Evolutionary conservation across 1,140 invertebrate species (phyloP).

Genomic region (Potamilus streckersoni): DNA sequence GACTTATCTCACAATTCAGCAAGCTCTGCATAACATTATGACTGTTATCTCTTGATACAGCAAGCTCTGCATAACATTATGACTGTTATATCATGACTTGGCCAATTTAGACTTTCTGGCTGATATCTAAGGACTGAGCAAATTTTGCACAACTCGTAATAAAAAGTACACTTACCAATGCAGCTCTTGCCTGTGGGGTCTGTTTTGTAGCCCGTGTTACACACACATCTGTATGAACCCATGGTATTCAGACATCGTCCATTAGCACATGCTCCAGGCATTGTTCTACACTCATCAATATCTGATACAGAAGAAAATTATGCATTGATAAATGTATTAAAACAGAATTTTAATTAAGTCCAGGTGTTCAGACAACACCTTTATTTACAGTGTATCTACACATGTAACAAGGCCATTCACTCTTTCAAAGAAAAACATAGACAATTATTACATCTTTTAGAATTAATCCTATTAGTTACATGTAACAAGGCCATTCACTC

Average conservation of each 20-base stretch:
- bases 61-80: constrained; percentile 31
- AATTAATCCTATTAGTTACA: too few relatives aligned
- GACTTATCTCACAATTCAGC: not conserved
- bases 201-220: constrained; percentile 67
- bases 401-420: too few relatives aligned
- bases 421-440: too few relatives aligned
- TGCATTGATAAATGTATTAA: constrained; percentile 16
- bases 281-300: constrained; percentile 70
- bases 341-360: too few relatives aligned
- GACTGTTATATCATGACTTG: constrained; percentile 25
- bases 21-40: not conserved
- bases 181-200: constrained; percentile 70
- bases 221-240: constrained; percentile 66
- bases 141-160: not conserved
- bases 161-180: constrained; percentile 71
- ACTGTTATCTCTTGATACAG: constrained; percentile 66
- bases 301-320: constrained; percentile 57
- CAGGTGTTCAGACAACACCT: too few relatives aligned
- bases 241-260: constrained; percentile 65
- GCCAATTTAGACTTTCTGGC: too few relatives aligned
- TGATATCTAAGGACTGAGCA: too few relatives aligned
- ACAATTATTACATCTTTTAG: too few relatives aligned
- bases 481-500: too few relatives aligned
- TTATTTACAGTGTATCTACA: too few relatives aligned
- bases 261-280: constrained; percentile 67